Evolutionary conservation across 2,797 vertebrate species (phyloP).

Genomic region (Platyrinchus mystaceus): DNA sequence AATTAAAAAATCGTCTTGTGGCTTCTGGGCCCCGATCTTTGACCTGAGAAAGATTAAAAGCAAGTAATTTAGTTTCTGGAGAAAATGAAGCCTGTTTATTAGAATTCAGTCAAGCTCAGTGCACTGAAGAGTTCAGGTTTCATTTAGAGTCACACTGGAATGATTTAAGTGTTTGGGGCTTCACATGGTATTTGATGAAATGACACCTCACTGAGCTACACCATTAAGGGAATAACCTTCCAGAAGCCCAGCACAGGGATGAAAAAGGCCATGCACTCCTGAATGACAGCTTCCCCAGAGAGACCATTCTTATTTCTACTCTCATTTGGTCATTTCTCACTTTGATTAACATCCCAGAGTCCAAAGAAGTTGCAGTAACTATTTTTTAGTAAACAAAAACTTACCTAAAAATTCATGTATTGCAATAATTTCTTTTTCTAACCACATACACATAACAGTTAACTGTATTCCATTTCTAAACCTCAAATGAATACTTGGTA

Average conservation of each 20-base stretch:
- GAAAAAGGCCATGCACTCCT: not conserved
- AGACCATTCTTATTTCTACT: not conserved
- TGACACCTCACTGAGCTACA: not conserved
- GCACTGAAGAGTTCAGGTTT: not conserved
- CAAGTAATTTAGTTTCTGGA: not conserved
- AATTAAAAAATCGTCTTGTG: conserved; percentile 95
- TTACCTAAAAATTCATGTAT: not conserved
- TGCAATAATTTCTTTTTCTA: not conserved
- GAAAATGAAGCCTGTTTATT: not conserved
- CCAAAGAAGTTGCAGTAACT: not conserved
- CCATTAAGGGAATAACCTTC: not conserved
- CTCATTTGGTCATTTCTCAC: not conserved
- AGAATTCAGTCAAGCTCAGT: not conserved
- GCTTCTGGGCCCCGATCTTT: conserved; percentile 94
- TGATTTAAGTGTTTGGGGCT: not conserved
- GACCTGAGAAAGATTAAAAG: conserved; percentile 75
- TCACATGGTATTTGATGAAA: not conserved
- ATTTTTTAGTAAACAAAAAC: not conserved
- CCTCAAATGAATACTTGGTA: not conserved
- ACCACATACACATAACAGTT: not conserved
- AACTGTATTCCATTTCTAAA: not conserved
- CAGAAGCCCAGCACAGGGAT: not conserved
- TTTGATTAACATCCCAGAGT: not conserved
- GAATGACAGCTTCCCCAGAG: not conserved
- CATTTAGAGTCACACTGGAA: not conserved